Conservation (phyloP, 2,888 invertebrate genomes). For the Penaeus monodon region DNA sequence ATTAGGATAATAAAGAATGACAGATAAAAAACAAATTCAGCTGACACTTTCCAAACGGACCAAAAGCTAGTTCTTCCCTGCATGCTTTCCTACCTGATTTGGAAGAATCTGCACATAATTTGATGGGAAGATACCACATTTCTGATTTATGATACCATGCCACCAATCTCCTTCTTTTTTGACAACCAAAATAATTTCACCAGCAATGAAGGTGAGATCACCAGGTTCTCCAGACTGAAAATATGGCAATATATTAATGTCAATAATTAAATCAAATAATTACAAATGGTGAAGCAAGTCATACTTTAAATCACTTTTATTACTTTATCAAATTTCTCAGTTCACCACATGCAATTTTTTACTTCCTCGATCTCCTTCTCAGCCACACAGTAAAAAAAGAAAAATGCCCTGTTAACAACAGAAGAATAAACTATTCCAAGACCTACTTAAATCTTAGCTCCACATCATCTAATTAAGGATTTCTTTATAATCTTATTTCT, state of each 20-base stretch:
- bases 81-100: conserved; percentile 50
- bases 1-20: not conserved
- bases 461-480: too few relatives aligned
- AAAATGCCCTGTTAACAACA: too few relatives aligned
- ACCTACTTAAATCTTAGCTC: too few relatives aligned
- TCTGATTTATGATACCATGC: conserved; percentile 89
- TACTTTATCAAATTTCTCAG: too few relatives aligned
- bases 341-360: too few relatives aligned
- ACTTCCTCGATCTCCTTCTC: too few relatives aligned
- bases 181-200: conserved; percentile 88
- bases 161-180: conserved; percentile 98
- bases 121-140: conserved; percentile 94
- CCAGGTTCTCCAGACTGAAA: conserved; percentile 84
- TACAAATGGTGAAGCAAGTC: too few relatives aligned
- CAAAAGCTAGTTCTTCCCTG: not conserved
- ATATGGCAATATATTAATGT: not conserved
- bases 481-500: too few relatives aligned
- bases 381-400: too few relatives aligned
- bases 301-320: too few relatives aligned
- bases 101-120: conserved; percentile 81
- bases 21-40: not conserved
- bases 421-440: too few relatives aligned
- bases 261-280: too few relatives aligned
- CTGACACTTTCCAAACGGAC: not conserved
- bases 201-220: conserved; percentile 87